Evolutionary conservation across 2,797 vertebrate genomes (phyloP), one percentile per base, ranked within the genome.

Genomic region (Cryptoprocta ferox): DNA sequence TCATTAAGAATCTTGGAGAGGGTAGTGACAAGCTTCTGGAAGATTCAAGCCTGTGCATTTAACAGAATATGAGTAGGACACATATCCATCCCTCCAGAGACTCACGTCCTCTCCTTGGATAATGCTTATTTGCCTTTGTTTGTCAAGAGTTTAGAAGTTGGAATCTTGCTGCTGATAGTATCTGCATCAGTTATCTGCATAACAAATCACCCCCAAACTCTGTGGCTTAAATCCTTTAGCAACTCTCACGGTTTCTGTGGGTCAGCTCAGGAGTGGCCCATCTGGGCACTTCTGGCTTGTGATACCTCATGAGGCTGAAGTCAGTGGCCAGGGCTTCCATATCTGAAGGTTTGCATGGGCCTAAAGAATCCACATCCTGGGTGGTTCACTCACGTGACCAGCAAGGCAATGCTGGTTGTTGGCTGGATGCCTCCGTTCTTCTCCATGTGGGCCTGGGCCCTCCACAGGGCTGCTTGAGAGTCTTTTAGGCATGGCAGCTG

Each of bases 91-190:
- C 37, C 48, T 76, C 10, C 10, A n/a, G n/a, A 86, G 45, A 45
- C 4, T 26, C 5, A 8, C 32, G 11, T 88, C 73, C 14, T 80
- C 28, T 81, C 70, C 86, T 35, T 90, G 37, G n/a, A 50, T 87
- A 86, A 59, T 75, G 48, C 18, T 81, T 30, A 18, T 48, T 42
- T 75, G 15, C 56, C 53, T 91, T 80, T 42, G 68, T 63, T 88
- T 88, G 53, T 79, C n/a, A 94, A 71, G n/a, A 70, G 50, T 61
- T 84, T 92, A 35, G 84, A 95, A 96, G 56, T 76, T 68, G 26
- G 39, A 89, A 16, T 88, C 26, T 75, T 94, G 56, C 28, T 59
- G 39, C 32, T 30, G 30, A 70, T 12, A 76, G 26, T 65, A 45
- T 39, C 84, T 66, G 39, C 28, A 9, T 93, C 35, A 3, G 10